Conservation (phyloP, 2,888 invertebrate genomes). For the Carcina quercana region DNA sequence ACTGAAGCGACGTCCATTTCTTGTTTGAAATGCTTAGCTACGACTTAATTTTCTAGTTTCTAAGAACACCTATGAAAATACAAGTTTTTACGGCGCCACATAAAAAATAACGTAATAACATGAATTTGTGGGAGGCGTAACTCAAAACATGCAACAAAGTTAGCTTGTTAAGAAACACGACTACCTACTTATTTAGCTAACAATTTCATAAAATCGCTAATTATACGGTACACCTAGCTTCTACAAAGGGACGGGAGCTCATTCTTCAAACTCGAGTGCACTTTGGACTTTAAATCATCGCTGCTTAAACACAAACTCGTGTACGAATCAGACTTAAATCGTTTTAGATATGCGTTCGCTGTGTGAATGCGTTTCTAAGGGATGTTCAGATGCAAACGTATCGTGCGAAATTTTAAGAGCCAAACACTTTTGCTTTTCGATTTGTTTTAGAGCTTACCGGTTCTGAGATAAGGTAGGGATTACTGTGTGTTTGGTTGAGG, state of each 20-base stretch:
- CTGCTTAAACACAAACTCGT: conserved; percentile 20
- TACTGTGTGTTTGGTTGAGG: conserved; percentile 10
- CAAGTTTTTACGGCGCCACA: conserved; percentile 8
- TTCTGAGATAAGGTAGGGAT: conserved; percentile 16
- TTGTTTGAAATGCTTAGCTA: too few species aligned
- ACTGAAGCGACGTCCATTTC: too few species aligned
- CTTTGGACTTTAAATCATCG: conserved; percentile 17
- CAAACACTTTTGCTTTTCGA: not conserved
- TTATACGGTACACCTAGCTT: conserved; percentile 60
- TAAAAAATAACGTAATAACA: conserved; percentile 21
- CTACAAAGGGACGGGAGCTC: conserved; percentile 52
- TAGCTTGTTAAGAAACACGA: conserved; percentile 27
- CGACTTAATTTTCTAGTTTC: conserved; percentile 10
- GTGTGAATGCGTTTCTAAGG: conserved; percentile 61
- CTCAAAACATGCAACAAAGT: conserved; percentile 28
- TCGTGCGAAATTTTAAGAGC: conserved; percentile 10
- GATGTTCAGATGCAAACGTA: conserved; percentile 67
- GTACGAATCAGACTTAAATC: conserved; percentile 17
- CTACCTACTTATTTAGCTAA: conserved; percentile 55
- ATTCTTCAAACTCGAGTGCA: conserved; percentile 20
- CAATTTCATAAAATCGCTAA: conserved; percentile 69
- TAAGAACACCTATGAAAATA: conserved; percentile 8
- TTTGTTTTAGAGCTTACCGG: not conserved
- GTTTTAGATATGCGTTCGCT: conserved; percentile 23
- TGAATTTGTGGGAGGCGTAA: conserved; percentile 23